phyloP scores from a whole-genome alignment of 1,140 invertebrate genomes.

The Dreissena rostriformis region DNA sequence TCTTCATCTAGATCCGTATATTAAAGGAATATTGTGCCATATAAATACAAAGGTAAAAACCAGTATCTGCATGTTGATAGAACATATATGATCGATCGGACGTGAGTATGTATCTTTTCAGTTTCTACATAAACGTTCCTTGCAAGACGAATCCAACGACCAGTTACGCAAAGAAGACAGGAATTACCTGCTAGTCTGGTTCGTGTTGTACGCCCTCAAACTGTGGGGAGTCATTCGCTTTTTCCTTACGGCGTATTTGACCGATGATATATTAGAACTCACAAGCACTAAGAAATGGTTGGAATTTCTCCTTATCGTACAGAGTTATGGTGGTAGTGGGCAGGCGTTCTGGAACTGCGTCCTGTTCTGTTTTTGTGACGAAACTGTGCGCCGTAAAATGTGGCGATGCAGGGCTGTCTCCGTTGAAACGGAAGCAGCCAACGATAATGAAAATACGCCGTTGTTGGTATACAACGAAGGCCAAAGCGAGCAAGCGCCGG shows the following conservation, averaged over 20 bases:
- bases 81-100: no score
- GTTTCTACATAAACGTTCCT: no score
- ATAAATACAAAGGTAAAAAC: no score
- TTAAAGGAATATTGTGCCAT: no score
- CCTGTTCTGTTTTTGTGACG: constrained; percentile 45
- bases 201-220: constrained; percentile 28
- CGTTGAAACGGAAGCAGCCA: no score
- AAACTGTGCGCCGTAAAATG: neutral
- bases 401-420: neutral
- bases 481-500: no score
- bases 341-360: constrained; percentile 49
- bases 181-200: constrained; percentile 33
- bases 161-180: constrained; percentile 29
- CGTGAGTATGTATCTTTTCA: no score
- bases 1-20: no score
- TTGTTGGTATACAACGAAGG: no score
- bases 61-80: no score
- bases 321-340: constrained; percentile 44
- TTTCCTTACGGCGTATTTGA: constrained; percentile 16
- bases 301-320: neutral
- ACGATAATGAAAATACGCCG: no score
- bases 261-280: neutral
- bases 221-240: constrained; percentile 51
- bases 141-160: no score
- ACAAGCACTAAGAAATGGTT: neutral